Conservation (phyloP, 2,113 vertebrate genomes). For the Neotoma lepida region DNA sequence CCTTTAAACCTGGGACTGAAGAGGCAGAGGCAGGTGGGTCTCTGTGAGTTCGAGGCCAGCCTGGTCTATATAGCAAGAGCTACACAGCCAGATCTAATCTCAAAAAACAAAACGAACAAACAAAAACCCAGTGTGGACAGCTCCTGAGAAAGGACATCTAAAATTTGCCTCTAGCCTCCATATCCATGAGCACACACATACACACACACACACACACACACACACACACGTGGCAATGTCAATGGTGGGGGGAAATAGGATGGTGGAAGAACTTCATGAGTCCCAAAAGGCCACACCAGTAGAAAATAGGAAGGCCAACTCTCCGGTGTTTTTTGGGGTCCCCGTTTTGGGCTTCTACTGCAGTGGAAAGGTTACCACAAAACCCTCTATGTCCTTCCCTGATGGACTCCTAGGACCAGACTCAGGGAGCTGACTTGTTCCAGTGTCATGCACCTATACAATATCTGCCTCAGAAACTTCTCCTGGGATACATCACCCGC, state of each 20-base stretch:
- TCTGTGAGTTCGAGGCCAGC: neutral
- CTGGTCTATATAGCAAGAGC: neutral
- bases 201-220: neutral
- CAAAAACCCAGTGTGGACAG: neutral
- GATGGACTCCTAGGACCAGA: neutral
- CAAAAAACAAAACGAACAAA: neutral
- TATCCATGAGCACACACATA: no score
- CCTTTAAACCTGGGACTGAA: neutral
- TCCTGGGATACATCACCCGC: neutral
- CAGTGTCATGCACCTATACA: neutral
- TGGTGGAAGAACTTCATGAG: neutral
- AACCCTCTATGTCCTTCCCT: neutral
- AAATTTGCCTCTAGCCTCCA: neutral
- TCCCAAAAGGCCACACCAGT: neutral
- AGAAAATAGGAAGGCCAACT: neutral
- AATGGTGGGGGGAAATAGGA: no score
- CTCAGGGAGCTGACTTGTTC: neutral
- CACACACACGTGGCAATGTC: neutral
- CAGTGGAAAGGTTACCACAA: neutral
- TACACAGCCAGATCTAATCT: neutral
- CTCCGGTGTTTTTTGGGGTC: neutral
- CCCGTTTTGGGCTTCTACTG: neutral
- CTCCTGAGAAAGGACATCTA: neutral
- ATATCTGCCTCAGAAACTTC: neutral
- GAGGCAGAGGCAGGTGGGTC: neutral